phyloP scores from a whole-genome alignment of 2,888 invertebrate species.

The Eupithecia tripunctaria region DNA sequence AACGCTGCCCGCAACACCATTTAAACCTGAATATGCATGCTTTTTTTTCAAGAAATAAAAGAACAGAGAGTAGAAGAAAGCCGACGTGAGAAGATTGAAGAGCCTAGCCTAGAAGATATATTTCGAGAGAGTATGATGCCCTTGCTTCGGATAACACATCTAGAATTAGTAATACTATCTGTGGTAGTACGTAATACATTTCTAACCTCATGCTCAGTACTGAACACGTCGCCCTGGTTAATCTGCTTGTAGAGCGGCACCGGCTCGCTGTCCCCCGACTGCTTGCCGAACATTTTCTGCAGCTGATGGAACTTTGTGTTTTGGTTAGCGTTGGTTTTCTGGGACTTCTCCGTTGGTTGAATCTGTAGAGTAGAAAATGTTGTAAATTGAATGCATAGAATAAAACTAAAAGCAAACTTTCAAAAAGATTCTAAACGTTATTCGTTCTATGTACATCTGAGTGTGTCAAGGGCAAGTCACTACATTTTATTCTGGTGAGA shows the following conservation, averaged over 20 bases:
- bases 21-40: too few relatives aligned
- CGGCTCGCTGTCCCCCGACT: constrained; percentile 75
- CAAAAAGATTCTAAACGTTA: too few relatives aligned
- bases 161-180: too few relatives aligned
- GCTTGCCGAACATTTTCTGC: constrained; percentile 89
- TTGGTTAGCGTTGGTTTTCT: constrained; percentile 90
- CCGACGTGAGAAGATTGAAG: background rate
- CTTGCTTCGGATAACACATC: too few relatives aligned
- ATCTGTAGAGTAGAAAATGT: constrained; percentile 44
- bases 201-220: constrained; percentile 82
- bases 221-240: constrained; percentile 85
- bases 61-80: too few relatives aligned
- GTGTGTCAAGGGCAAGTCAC: too few relatives aligned
- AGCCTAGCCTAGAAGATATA: background rate
- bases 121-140: background rate
- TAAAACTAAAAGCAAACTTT: too few relatives aligned
- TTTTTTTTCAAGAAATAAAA: too few relatives aligned
- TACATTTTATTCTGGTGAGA: too few relatives aligned
- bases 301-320: constrained; percentile 92
- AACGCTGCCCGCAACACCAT: too few relatives aligned
- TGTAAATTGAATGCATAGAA: background rate
- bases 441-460: too few relatives aligned
- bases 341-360: constrained; percentile 86
- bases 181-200: too few relatives aligned
- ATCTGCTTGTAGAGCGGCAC: constrained; percentile 85